Conservation (phyloP, 2,797 vertebrate genomes). For the Fistularia commersonii region DNA sequence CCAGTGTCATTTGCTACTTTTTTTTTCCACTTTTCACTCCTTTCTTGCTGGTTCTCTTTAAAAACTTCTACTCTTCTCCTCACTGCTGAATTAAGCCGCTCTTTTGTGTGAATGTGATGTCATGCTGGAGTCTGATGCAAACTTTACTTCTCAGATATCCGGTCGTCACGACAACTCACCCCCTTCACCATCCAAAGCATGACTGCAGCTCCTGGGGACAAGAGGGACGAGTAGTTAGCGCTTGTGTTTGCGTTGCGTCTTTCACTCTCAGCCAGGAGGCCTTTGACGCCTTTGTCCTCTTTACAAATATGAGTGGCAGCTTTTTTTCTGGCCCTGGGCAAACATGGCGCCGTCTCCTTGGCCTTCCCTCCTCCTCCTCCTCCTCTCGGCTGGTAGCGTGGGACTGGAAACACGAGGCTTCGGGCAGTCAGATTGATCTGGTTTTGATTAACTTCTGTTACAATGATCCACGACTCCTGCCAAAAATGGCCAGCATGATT, state of each 20-base stretch:
- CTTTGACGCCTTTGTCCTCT: slow-evolving; percentile 51
- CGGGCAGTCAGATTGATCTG: slow-evolving; percentile 48
- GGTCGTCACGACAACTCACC: slow-evolving; percentile 49
- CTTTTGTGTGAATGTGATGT: slow-evolving; percentile 7
- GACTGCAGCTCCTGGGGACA: slow-evolving; percentile 17
- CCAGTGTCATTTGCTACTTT: too few relatives aligned
- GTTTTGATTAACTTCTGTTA: slow-evolving; percentile 53
- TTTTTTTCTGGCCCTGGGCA: slow-evolving; percentile 26
- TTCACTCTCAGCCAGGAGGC: slow-evolving; percentile 54
- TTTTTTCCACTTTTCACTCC: too few relatives aligned
- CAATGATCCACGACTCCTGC: slow-evolving; percentile 12
- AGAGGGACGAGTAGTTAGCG: slow-evolving; percentile 20
- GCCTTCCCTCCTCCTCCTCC: slow-evolving; percentile 19
- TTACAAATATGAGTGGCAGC: slow-evolving; percentile 61
- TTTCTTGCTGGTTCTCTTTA: too few relatives aligned
- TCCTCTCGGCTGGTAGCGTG: slow-evolving; percentile 29
- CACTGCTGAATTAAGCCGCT: not conserved
- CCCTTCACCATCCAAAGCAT: slow-evolving; percentile 43
- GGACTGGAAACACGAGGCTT: slow-evolving; percentile 26
- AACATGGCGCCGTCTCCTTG: not conserved
- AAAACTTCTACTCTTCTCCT: too few relatives aligned
- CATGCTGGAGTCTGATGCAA: slow-evolving; percentile 25
- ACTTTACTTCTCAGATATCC: slow-evolving; percentile 22
- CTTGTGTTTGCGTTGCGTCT: slow-evolving; percentile 56
- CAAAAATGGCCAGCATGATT: slow-evolving; percentile 43